A percentile compares a stretch with the other conserved stretches of the same genome.
Evolutionary conservation across 2,113 vertebrate species (phyloP).

Genomic region (Delphinus delphis): DNA sequence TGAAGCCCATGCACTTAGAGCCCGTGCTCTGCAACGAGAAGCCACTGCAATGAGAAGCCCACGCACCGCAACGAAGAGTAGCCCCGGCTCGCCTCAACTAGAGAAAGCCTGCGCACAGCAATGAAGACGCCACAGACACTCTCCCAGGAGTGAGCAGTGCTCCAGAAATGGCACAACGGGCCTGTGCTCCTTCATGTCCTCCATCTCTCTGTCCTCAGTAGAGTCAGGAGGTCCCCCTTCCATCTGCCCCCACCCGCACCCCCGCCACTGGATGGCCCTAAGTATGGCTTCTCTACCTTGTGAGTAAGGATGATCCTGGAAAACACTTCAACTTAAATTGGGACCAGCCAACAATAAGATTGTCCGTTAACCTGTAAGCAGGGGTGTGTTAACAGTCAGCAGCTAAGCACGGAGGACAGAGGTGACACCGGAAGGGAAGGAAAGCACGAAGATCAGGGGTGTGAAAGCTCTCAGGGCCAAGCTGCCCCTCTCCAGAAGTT

Average conservation of each 20-base stretch:
- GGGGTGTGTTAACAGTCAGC: not conserved
- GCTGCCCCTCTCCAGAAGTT: not conserved
- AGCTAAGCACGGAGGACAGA: not conserved
- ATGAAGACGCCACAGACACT: not conserved
- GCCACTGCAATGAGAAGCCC: too few species aligned
- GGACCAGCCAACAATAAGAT: not conserved
- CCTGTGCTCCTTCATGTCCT: not conserved
- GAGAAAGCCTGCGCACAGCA: too few species aligned
- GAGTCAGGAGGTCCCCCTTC: not conserved
- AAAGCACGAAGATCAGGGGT: not conserved
- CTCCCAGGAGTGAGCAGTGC: not conserved
- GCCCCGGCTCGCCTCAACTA: too few species aligned
- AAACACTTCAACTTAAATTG: not conserved
- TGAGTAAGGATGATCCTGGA: not conserved
- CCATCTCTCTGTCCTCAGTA: not conserved
- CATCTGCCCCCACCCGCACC: not conserved
- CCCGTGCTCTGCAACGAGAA: too few species aligned
- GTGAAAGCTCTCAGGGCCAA: not conserved
- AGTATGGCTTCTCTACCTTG: not conserved
- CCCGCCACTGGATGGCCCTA: rapidly evolving
- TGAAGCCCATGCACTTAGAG: too few species aligned
- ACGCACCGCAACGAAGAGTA: too few species aligned
- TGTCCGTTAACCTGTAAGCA: not conserved
- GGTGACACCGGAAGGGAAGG: not conserved
- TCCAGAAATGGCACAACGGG: not conserved